Evolutionary conservation across 2,113 vertebrate species (phyloP).

Genomic region (Hippocampus barbouri): DNA sequence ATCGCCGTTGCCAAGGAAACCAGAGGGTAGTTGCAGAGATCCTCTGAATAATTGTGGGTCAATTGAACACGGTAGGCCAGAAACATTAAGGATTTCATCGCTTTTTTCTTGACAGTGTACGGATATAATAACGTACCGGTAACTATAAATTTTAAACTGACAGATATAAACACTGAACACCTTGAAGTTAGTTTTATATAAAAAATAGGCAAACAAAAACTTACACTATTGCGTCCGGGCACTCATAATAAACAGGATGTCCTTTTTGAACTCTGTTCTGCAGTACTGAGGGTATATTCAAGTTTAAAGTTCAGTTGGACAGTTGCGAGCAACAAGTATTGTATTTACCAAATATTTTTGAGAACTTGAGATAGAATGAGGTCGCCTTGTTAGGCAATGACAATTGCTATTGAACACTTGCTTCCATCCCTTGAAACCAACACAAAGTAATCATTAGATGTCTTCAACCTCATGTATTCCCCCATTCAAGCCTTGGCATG

Average conservation of each 20-base stretch:
- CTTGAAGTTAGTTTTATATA: neutral
- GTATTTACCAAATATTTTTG: neutral
- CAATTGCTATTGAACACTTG: neutral
- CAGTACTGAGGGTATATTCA: conserved; percentile 45
- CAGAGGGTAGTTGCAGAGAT: conserved; percentile 11
- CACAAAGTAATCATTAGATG: conserved; percentile 16
- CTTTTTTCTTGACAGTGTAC: neutral
- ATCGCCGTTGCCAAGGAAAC: conserved; percentile 23
- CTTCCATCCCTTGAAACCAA: conserved; percentile 4
- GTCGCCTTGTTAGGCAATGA: neutral
- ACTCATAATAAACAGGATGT: conserved; percentile 1
- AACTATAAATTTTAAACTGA: neutral
- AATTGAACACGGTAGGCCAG: neutral
- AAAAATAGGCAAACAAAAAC: neutral
- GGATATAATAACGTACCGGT: neutral
- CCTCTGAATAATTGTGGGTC: neutral
- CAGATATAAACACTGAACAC: no score
- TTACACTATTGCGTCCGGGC: neutral
- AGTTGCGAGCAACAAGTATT: conserved; percentile 16
- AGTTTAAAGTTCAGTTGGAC: conserved; percentile 24
- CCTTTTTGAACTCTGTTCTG: conserved; percentile 30
- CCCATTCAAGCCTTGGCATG: conserved; percentile 23
- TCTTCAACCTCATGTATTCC: conserved; percentile 23
- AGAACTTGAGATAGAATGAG: neutral
- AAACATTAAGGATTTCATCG: neutral